Conservation (phyloP, 2,113 vertebrate species). For the Desmodus rotundus region DNA sequence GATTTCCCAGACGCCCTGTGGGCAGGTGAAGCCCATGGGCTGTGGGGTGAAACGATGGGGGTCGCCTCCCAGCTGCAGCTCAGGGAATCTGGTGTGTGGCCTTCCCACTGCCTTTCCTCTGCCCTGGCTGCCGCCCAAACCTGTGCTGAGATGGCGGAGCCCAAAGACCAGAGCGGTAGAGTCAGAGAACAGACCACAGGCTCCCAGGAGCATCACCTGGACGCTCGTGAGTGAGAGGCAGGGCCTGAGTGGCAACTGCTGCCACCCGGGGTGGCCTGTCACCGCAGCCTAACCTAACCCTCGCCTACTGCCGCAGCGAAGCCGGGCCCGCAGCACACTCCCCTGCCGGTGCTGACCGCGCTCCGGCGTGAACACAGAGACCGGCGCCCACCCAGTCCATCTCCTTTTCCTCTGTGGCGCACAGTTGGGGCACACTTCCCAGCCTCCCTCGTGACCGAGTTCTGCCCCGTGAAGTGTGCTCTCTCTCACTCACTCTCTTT, state of each 20-base stretch:
- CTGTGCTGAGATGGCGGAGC: background rate
- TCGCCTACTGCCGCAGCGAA: accelerated
- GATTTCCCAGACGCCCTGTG: accelerated
- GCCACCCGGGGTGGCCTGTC: too few relatives aligned
- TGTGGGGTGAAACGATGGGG: accelerated
- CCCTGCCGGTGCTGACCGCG: too few relatives aligned
- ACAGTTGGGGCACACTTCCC: too few relatives aligned
- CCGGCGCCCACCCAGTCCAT: too few relatives aligned
- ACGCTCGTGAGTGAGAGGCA: background rate
- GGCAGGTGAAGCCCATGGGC: background rate
- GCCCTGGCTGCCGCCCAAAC: accelerated
- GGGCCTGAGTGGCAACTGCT: background rate
- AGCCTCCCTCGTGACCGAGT: too few relatives aligned
- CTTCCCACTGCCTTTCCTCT: background rate
- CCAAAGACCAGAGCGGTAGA: background rate
- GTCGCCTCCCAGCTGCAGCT: background rate
- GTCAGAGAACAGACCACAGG: background rate
- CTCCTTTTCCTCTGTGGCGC: background rate
- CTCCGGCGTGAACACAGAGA: background rate
- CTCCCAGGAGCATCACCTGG: background rate
- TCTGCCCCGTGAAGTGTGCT: too few relatives aligned
- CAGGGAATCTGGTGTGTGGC: accelerated
- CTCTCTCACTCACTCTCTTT: background rate
- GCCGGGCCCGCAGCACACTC: accelerated
- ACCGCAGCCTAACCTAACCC: too few relatives aligned